Percentiles rank a stretch among this genome's conserved stretches.
Conservation (phyloP, 1,140 invertebrate species). For the Zophobas morio region DNA sequence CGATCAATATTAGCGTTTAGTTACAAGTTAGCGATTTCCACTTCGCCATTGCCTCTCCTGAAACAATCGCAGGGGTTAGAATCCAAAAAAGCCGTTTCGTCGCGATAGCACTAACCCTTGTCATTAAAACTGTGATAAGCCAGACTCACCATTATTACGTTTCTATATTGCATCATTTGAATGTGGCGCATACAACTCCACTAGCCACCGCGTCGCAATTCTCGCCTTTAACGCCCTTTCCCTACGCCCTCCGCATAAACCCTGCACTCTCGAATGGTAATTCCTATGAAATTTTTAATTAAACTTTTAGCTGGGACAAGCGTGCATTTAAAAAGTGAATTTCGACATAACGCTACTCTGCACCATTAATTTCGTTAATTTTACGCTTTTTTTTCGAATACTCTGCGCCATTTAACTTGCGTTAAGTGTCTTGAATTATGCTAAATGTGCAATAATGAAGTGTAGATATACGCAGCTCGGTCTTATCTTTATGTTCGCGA, state of each 20-base stretch:
- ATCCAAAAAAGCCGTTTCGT: conserved; percentile 42
- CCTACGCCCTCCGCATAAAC: conserved; percentile 12
- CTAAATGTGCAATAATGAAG: conserved; percentile 54
- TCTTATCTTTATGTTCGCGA: conserved; percentile 54
- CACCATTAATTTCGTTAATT: conserved; percentile 58
- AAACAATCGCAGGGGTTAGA: not conserved
- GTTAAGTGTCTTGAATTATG: conserved; percentile 50
- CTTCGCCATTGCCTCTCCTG: too few species aligned
- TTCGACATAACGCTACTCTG: conserved; percentile 50
- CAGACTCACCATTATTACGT: conserved; percentile 45
- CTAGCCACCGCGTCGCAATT: not conserved
- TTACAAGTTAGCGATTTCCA: too few species aligned
- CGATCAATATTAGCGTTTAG: too few species aligned
- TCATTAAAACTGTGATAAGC: conserved; percentile 54
- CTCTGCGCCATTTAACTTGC: conserved; percentile 55
- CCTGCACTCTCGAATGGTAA: conserved; percentile 32
- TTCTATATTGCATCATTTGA: conserved; percentile 52
- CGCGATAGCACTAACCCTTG: conserved; percentile 49
- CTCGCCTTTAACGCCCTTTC: conserved; percentile 22
- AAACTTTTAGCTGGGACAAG: conserved; percentile 48
- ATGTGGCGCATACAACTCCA: conserved; percentile 48
- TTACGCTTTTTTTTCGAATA: conserved; percentile 46
- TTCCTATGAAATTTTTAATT: conserved; percentile 54
- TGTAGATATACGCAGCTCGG: conserved; percentile 50
- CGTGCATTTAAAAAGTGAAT: conserved; percentile 41